Base-by-base conservation (phyloP, 23 tunicate genomes). In the Pegea sp. region DNA sequence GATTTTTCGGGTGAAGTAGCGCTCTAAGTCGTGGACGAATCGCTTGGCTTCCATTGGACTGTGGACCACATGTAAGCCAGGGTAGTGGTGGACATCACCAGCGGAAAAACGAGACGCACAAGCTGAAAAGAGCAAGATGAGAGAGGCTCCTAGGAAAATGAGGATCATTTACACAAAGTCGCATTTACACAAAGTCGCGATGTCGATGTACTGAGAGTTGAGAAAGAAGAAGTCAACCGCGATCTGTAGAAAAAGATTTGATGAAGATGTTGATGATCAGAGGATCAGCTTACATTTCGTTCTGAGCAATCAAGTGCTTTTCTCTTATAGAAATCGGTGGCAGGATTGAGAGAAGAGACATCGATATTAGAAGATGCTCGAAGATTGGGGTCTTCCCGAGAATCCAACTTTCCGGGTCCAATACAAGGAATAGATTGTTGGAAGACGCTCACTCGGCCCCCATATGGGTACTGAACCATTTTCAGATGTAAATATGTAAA, bases 201-300 rank as follows among this genome's bases (percentile, higher is more conserved):
- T 78, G 62, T 91, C 99, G 49, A 72, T 75, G 68, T 72, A 91
- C 31, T 72, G 92, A 59, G 91, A 69, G 52, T 75, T 81, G 64
- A 91, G 28, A 60, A 91, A 74, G 53, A 91, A 91, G 54, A 91
- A 63, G 48, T 91, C 99, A 54, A 79, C 59, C 29, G 99, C 99
- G 27, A 90, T 64, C 91, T 78, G 56, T 34, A 68, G 24, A 31
- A 33, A 19, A 49, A 21, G 46, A 38, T 38, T 8, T 38, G 11
- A 38, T 8, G 16, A 38, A 11, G 11, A 38, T 8, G 16, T 38
- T 38, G 11, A 38, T 38, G 16, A 8, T 38, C 13, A 8, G 46
- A 38, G 13, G 46, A 8, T 16, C 19, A 18, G 6, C 61, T 18
- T 2, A 74, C 84, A 61, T 84, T 84, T 18, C 75, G 71, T 5